These are phyloP conservation scores for Elmis aenea DNA, from an alignment of 2,888 invertebrate species.

Conservation along the genomic window DNA sequence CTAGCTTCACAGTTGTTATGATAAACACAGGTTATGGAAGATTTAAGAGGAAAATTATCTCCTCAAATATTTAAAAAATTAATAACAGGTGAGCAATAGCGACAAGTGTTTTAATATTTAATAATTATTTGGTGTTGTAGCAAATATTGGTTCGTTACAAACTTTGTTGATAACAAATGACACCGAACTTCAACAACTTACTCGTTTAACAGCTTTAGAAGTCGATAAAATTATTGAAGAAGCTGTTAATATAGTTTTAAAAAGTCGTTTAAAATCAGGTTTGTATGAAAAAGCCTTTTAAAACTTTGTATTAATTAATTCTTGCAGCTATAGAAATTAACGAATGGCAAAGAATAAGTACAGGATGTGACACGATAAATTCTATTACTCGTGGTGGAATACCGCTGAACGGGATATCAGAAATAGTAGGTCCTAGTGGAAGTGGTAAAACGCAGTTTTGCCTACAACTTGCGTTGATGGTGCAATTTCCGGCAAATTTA, in stretches of 20 bases:
- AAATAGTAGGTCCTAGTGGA: conserved; percentile 76
- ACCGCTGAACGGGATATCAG: conserved; percentile 62
- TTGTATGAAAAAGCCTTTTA: conserved; percentile 9
- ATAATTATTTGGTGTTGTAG: too few species aligned
- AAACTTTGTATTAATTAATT: neutral
- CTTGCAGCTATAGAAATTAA: conserved; percentile 26
- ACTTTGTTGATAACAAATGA: conserved; percentile 42
- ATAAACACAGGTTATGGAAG: too few species aligned
- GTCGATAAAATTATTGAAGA: conserved; percentile 41
- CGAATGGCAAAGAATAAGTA: conserved; percentile 38
- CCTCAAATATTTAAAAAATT: too few species aligned
- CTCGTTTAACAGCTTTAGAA: conserved; percentile 43
- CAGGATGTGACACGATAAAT: conserved; percentile 60
- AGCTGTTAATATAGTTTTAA: conserved; percentile 34
- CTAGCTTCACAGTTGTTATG: too few species aligned
- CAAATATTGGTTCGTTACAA: conserved; percentile 41
- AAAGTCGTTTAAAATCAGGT: conserved; percentile 20
- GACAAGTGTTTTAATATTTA: too few species aligned
- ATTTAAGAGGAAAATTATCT: too few species aligned
- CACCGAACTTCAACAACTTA: conserved; percentile 46
- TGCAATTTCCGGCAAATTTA: conserved; percentile 52
- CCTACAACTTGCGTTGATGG: conserved; percentile 63
- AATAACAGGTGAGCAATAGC: too few species aligned
- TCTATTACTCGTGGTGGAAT: conserved; percentile 63
- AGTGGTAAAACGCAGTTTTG: conserved; percentile 79